Percentiles rank a stretch among this genome's conserved stretches.
Evolutionary conservation across 1,140 invertebrate species (phyloP).

Genomic region (Cecropterus lyciades): DNA sequence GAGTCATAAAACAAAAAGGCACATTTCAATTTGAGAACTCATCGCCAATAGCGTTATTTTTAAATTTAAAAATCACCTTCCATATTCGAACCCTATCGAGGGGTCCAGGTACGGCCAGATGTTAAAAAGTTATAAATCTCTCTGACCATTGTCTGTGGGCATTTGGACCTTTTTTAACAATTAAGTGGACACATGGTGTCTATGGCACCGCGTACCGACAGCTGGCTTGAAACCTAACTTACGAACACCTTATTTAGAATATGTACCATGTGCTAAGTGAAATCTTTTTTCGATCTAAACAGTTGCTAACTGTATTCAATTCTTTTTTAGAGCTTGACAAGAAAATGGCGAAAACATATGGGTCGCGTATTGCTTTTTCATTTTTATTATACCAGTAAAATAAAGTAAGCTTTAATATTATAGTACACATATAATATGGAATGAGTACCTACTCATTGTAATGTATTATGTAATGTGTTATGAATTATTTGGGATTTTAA

Average conservation of each 20-base stretch:
- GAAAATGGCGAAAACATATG: not conserved
- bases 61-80: conserved; percentile 28
- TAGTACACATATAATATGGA: no score
- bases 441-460: no score
- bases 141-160: conserved; percentile 58
- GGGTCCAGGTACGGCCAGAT: conserved; percentile 64
- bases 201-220: conserved; percentile 42
- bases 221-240: conserved; percentile 49
- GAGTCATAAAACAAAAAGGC: not conserved
- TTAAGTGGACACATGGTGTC: conserved; percentile 65
- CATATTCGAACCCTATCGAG: conserved; percentile 30
- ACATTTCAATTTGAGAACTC: conserved; percentile 2
- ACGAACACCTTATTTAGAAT: conserved; percentile 31
- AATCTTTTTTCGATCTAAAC: conserved; percentile 28
- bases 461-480: no score
- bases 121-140: conserved; percentile 67
- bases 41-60: conserved; percentile 21
- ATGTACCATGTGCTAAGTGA: conserved; percentile 26
- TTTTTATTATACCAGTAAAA: not conserved
- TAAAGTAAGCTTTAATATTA: no score
- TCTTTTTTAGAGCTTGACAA: not conserved
- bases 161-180: conserved; percentile 63
- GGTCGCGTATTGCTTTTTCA: not conserved
- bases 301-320: conserved; percentile 17
- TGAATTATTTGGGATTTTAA: no score